Base-by-base conservation (phyloP, 2,888 invertebrate genomes). In the Calameuta idolon region DNA sequence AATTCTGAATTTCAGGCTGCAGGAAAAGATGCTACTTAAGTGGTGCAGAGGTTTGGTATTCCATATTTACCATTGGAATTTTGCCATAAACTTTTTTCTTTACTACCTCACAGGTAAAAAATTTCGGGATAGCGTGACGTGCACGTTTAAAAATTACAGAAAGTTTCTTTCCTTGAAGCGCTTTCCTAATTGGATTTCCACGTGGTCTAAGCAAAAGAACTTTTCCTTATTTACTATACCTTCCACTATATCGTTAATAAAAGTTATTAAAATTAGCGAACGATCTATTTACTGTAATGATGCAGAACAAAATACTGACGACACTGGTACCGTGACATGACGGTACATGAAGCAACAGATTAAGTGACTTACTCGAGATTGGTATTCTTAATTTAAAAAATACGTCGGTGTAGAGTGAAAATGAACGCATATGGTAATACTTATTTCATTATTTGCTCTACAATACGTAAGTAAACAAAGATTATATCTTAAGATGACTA, bases 1-100 rank as follows among this genome's bases (percentile, higher is more conserved):
- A 71, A 30, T 33, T 2, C 31, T 71, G 31, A 11, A 71, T 86
- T 85, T 69, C 82, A 91, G 91, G 91, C 84, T 88, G 81, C 83
- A 87, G 77, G 87, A 87, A 69, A 91, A 90, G 83, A 85, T 92
- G 83, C 81, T 91, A 34, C 79, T 91, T 12, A 92, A 92, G 78
- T 90, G 89, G 88, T 86, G 91, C 35, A 87, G 91, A 0, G 90
- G 90, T n/a, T 86, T 91, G 35, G 89, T 86, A 80, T 91, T 91
- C 77, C 90, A 89, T 40, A 82, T 92, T 30, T 92, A 91, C 79
- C 91, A 91, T 69, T 89, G 89, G 85, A 91, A 90, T 81, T 91
- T 91, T 79, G 88, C 89, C 15, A 87, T 90, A 40, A 91, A 91
- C 78, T 91, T 91, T 77, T 91, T 91, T 79, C 85, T 91, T 12